Base-by-base conservation (phyloP, 1,140 invertebrate species). In the Monochamus saltuarius region DNA sequence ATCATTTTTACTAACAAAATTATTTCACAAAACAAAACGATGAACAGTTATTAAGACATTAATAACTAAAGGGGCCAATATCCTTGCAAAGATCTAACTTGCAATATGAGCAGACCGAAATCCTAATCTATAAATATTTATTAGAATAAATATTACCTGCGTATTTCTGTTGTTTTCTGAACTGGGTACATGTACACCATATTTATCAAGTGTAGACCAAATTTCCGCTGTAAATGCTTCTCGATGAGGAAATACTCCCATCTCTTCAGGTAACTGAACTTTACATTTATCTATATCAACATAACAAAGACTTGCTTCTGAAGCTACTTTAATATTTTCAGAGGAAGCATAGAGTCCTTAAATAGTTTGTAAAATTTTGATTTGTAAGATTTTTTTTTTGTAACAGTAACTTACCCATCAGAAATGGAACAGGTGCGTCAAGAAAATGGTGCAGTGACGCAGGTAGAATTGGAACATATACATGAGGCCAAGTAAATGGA, bases 381-480 rank as follows among this genome's bases (percentile, higher is more conserved):
- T 0, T 45, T 53, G 11, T 4, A 47, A 14, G 11, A 46, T 17
- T 46, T 16, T 14, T 19, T 29, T 7, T 4, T 47, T 14, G 45
- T 19, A 19, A 47, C 22, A 47, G 22, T 14, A 13, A 13, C 80
- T 73, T 74, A 85, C 97, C 97, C 97, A 99, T 99, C 54, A 99
- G 89, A 78, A 97, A 99, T 13, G 98, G 97, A 29, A 99, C 97
- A 0, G 98, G 98, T 9, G 98, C 97, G 81, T 99, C 97, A 10
- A 99, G 82, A 80, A 99, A 99, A 74, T 98, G 95, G 68, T 94
- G 88, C 45, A 99, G 81, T 13, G 94, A 94, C 16, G 94, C 89
- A 1, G 97, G 97, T 62, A 99, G 80, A 71, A 99, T 99, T 4
- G 98, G 98, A 19, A 99, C 97, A 79, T 99, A 99, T 0, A 99